A percentile compares a stretch with the other conserved stretches of the same genome.
These are phyloP conservation scores for Psilopogon haemacephalus DNA, from an alignment of 2,113 vertebrate species.

Conservation along the genomic window DNA sequence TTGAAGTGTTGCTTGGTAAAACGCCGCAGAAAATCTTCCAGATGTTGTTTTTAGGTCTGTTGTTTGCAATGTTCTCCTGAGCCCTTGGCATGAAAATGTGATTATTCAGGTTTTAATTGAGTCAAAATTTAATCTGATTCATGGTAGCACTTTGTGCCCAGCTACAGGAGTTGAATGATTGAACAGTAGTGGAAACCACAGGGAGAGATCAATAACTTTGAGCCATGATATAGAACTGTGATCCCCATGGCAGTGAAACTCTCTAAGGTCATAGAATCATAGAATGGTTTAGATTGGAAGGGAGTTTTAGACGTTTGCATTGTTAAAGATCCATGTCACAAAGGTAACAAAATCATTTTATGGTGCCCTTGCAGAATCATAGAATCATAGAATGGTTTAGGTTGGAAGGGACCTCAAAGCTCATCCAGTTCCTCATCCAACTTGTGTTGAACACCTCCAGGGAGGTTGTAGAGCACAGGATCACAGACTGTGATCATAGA, in stretches of 20 bases:
- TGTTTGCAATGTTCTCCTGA: not conserved
- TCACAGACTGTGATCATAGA: no score
- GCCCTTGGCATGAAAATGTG: not conserved
- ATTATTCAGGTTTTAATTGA: not conserved
- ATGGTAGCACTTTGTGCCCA: not conserved
- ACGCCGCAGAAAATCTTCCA: not conserved
- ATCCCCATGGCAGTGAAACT: not conserved
- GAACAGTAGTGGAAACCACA: not conserved
- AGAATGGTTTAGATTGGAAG: no score
- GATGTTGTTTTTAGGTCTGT: not conserved
- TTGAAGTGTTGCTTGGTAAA: not conserved
- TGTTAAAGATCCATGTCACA: no score
- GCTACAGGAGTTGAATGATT: not conserved
- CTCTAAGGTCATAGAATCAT: not conserved
- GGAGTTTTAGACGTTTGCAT: no score
- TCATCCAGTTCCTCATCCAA: no score
- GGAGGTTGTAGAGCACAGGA: no score
- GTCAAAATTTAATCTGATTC: not conserved
- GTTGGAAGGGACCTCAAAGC: no score
- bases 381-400: no score
- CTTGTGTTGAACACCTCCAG: no score
- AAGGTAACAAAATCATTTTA: no score
- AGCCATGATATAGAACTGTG: not conserved
- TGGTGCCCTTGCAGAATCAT: no score
- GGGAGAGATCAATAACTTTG: accelerated